Conservation (phyloP, 2,888 invertebrate genomes). For the Falcaria lacertinaria region DNA sequence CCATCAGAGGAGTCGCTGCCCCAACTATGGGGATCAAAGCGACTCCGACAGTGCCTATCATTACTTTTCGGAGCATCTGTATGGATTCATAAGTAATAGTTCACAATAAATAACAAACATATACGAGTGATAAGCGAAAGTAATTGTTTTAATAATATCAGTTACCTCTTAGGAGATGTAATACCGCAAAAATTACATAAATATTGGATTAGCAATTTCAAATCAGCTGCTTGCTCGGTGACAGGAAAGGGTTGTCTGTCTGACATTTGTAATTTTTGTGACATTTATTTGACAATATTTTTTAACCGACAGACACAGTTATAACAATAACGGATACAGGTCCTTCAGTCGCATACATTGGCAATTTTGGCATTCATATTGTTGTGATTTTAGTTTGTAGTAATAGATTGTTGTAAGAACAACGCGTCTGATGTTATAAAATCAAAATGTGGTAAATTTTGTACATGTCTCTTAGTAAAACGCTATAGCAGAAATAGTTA, state of each 20-base stretch:
- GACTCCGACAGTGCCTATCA: slow-evolving; percentile 54
- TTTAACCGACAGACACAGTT: no score
- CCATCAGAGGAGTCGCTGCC: slow-evolving; percentile 55
- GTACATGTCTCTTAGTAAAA: no score
- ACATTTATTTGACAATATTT: not conserved
- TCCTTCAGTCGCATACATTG: no score
- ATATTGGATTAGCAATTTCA: slow-evolving; percentile 30
- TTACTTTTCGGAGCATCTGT: slow-evolving; percentile 70
- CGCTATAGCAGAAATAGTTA: no score
- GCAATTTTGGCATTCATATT: no score
- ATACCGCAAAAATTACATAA: slow-evolving; percentile 54
- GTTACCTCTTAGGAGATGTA: slow-evolving; percentile 55
- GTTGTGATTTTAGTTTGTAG: no score
- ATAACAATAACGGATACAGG: no score
- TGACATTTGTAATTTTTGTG: not conserved
- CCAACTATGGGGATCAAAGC: slow-evolving; percentile 55
- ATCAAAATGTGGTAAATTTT: no score
- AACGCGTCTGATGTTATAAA: no score
- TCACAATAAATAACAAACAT: not conserved
- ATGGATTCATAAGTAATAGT: slow-evolving; percentile 5
- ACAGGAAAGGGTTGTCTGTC: slow-evolving; percentile 3
- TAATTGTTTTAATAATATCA: no score
- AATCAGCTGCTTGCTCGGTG: slow-evolving; percentile 43
- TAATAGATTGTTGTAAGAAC: no score
- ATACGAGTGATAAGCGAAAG: not conserved